phyloP scores from a whole-genome alignment of 2,113 vertebrate species.

The Spilogale gracilis region DNA sequence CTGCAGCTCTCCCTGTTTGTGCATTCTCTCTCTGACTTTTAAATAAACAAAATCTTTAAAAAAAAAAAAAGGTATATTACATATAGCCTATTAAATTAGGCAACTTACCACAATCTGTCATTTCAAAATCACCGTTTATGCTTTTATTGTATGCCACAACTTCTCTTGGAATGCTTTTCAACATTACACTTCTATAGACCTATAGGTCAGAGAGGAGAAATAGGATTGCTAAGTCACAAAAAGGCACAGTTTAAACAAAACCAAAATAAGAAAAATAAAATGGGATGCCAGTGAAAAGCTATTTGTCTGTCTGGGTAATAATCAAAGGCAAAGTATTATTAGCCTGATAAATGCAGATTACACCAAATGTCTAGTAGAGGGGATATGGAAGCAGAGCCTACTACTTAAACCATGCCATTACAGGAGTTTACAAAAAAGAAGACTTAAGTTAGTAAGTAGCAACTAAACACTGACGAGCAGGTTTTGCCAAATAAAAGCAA shows the following conservation, averaged over 20 bases:
- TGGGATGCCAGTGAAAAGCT: constrained; percentile 50
- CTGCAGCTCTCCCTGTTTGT: not conserved
- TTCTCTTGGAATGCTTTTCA: constrained; percentile 86
- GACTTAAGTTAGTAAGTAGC: not conserved
- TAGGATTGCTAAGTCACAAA: constrained; percentile 51
- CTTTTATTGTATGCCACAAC: constrained; percentile 79
- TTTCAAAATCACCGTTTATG: constrained; percentile 88
- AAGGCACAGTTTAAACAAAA: constrained; percentile 43
- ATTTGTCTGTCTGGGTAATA: not conserved
- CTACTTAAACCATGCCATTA: not conserved
- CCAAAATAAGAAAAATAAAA: constrained; percentile 42
- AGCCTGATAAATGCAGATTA: constrained; percentile 12
- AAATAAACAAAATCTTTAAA: not conserved
- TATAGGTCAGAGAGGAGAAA: constrained; percentile 74
- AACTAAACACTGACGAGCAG: constrained; percentile 34
- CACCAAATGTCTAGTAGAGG: not conserved
- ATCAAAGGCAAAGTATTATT: constrained; percentile 17
- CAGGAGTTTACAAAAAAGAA: constrained; percentile 56
- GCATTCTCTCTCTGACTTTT: not conserved
- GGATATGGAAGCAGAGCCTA: not conserved
- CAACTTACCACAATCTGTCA: constrained; percentile 84
- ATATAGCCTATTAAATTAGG: not conserved
- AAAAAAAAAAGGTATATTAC: not conserved
- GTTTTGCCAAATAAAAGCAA: constrained; percentile 55
- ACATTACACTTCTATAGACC: constrained; percentile 97